Conservation (phyloP, 2,888 invertebrate genomes). For the Noctuana brunneofusca region DNA sequence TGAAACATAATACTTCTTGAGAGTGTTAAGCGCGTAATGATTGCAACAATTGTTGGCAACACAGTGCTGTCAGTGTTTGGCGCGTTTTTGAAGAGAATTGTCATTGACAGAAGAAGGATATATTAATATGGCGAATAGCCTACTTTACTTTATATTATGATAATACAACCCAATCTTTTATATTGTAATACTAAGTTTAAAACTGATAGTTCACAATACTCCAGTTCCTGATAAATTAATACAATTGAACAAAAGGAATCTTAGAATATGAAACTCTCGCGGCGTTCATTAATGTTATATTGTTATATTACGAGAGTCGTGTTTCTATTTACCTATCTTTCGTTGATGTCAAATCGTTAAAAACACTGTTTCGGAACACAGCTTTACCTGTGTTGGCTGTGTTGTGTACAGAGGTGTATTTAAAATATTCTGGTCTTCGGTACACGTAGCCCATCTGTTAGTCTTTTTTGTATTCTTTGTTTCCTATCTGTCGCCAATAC, state of each 20-base stretch:
- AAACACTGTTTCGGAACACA: conserved; percentile 30
- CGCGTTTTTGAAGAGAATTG: no score
- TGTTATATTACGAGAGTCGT: conserved; percentile 56
- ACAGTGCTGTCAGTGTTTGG: no score
- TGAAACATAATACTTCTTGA: neutral
- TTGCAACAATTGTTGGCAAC: no score
- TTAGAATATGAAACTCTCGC: conserved; percentile 53
- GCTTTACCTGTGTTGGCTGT: conserved; percentile 51
- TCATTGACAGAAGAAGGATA: no score
- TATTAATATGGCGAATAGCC: no score
- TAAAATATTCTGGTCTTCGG: conserved; percentile 47
- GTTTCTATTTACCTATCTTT: conserved; percentile 68
- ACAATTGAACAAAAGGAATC: conserved; percentile 52
- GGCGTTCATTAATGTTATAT: conserved; percentile 67
- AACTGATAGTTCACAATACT: no score
- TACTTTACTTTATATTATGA: no score
- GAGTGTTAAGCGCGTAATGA: neutral
- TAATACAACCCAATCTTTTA: no score
- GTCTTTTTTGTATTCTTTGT: conserved; percentile 45
- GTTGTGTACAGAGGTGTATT: conserved; percentile 62
- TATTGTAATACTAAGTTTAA: no score
- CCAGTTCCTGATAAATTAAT: conserved; percentile 25
- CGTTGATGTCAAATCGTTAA: conserved; percentile 5
- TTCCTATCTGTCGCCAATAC: conserved; percentile 46
- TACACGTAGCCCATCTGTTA: conserved; percentile 45